Evolutionary conservation across 2,113 vertebrate species (phyloP).

Genomic region (Dinomys branickii): DNA sequence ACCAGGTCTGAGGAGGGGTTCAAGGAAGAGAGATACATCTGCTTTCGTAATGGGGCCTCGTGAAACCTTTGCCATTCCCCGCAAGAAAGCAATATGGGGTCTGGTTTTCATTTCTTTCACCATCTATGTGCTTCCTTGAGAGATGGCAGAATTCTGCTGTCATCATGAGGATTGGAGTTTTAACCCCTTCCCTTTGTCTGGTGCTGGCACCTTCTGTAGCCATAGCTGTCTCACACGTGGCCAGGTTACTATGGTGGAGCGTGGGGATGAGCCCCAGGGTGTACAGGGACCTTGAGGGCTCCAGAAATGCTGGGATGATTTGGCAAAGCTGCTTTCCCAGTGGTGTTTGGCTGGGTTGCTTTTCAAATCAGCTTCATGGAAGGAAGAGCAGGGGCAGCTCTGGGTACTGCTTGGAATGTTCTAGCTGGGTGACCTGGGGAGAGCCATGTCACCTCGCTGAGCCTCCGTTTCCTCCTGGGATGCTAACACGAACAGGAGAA

Average conservation of each 20-base stretch:
- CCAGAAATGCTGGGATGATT: neutral
- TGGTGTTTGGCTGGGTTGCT: neutral
- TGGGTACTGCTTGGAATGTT: neutral
- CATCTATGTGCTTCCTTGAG: conserved; percentile 11
- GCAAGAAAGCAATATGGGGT: neutral
- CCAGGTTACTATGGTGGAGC: neutral
- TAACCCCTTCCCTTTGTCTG: neutral
- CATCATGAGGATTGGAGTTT: neutral
- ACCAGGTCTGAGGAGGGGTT: neutral
- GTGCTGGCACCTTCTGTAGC: neutral
- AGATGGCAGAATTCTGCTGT: neutral
- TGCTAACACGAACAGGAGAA: neutral
- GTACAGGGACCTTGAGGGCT: neutral
- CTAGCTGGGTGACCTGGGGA: neutral
- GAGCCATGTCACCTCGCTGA: neutral
- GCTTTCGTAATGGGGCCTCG: conserved; percentile 1
- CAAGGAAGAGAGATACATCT: neutral
- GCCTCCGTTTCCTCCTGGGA: conserved; percentile 57
- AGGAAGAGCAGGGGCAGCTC: neutral
- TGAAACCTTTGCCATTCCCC: neutral
- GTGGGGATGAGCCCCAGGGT: neutral
- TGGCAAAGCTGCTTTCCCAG: neutral
- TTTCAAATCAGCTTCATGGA: conserved; percentile 15
- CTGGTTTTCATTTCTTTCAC: conserved; percentile 56
- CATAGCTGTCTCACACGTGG: neutral